Evolutionary conservation across 2,797 vertebrate genomes (phyloP).

Genomic region (Gouania willdenowi): DNA sequence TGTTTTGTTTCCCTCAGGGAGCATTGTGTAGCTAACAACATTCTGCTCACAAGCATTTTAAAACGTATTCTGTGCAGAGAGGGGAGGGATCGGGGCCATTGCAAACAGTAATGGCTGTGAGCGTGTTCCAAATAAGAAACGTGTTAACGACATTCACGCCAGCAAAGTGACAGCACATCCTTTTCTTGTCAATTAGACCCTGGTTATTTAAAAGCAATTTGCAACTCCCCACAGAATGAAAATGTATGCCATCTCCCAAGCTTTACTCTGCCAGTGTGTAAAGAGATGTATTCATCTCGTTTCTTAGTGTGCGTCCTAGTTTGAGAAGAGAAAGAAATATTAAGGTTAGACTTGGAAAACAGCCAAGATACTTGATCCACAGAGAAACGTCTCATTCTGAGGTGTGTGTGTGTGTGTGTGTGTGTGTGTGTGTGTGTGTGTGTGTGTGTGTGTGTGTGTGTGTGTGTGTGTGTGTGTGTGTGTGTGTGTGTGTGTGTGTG

Average conservation of each 20-base stretch:
- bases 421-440: constrained; percentile 22
- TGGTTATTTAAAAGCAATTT: constrained; percentile 67
- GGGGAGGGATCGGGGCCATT: constrained; percentile 52
- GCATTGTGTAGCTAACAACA: constrained; percentile 58
- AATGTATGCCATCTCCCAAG: constrained; percentile 46
- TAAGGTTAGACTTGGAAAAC: constrained; percentile 27
- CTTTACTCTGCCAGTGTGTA: constrained; percentile 35
- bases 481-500: constrained; percentile 1
- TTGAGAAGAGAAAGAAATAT: constrained; percentile 35
- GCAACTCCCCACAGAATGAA: constrained; percentile 56
- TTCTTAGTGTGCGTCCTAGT: constrained; percentile 45
- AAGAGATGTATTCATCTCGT: constrained; percentile 52
- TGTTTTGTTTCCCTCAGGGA: constrained; percentile 56
- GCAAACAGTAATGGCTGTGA: constrained; percentile 60
- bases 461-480: constrained; percentile 1
- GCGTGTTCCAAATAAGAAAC: constrained; percentile 64
- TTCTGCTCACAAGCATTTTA: constrained; percentile 62
- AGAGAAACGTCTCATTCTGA: constrained; percentile 2
- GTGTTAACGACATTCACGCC: constrained; percentile 56
- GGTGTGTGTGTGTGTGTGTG: constrained; percentile 6
- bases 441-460: constrained; percentile 16
- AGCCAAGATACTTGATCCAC: constrained; percentile 10
- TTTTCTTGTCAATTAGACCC: constrained; percentile 69
- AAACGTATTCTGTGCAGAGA: constrained; percentile 59
- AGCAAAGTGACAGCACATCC: constrained; percentile 53